Percentiles rank a stretch among this genome's conserved stretches.
Conservation (phyloP, 2,888 invertebrate genomes). For the Aspidiotus destructor region DNA sequence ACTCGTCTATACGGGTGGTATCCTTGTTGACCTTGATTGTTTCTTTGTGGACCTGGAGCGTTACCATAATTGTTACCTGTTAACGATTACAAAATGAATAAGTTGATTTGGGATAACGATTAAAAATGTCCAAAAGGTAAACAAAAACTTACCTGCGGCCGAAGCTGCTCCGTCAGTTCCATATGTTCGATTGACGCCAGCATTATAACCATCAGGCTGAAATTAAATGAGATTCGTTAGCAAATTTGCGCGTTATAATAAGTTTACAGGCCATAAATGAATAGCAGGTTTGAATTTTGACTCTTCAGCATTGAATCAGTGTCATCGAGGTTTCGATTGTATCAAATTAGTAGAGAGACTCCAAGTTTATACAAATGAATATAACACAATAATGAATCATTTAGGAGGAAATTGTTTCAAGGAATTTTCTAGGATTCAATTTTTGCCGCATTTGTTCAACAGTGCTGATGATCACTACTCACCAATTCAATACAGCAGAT, state of each 20-base stretch:
- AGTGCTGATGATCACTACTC: no score
- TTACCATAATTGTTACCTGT: constrained; percentile 6
- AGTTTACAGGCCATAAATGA: not conserved
- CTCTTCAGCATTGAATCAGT: no score
- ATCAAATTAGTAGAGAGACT: no score
- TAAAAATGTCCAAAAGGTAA: not conserved
- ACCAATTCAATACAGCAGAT: no score
- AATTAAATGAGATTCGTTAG: constrained; percentile 1
- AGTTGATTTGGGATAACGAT: not conserved
- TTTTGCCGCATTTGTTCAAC: no score
- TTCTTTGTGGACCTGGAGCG: constrained; percentile 23
- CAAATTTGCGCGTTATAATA: not conserved
- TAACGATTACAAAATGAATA: not conserved
- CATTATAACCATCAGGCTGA: constrained; percentile 16
- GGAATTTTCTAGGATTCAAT: no score
- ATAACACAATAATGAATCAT: no score
- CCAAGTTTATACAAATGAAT: no score
- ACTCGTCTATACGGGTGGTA: constrained; percentile 24
- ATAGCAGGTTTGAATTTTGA: not conserved
- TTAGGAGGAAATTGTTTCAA: no score
- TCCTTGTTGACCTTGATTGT: constrained; percentile 20
- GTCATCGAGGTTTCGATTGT: no score
- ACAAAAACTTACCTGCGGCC: constrained; percentile 8
- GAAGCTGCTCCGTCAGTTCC: constrained; percentile 12
- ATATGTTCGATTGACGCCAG: constrained; percentile 14